Conservation (phyloP, 2,113 vertebrate genomes). For the Myotis yumanensis region DNA sequence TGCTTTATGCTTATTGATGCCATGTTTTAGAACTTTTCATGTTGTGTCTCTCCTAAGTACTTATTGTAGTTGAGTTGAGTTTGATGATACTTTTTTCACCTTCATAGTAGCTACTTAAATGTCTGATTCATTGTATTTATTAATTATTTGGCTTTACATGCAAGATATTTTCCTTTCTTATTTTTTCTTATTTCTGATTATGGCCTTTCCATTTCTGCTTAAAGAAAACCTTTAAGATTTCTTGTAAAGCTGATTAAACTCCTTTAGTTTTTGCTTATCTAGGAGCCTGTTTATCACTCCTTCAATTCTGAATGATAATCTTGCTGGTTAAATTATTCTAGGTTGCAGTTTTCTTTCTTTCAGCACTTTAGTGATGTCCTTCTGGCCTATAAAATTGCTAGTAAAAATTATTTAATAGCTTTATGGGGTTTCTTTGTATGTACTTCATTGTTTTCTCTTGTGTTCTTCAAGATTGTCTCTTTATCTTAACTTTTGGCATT, state of each 20-base stretch:
- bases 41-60: background rate
- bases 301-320: background rate
- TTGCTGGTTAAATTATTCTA: background rate
- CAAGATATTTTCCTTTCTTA: background rate
- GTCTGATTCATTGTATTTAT: background rate
- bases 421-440: background rate
- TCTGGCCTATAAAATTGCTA: background rate
- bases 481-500: background rate
- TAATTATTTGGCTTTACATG: background rate
- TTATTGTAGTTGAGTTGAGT: background rate
- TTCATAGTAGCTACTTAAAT: background rate
- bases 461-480: background rate
- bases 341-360: background rate
- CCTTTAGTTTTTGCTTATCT: background rate
- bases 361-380: background rate
- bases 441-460: background rate
- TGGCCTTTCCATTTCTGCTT: background rate
- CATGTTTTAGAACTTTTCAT: background rate
- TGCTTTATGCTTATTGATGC: background rate
- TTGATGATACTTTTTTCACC: background rate
- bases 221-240: background rate
- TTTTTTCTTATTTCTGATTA: background rate
- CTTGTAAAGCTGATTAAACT: background rate
- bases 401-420: background rate
- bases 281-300: background rate